Evolutionary conservation across 1,140 invertebrate species (phyloP), one percentile per base, ranked within the genome.

Genomic region (Bombus sibiricus): DNA sequence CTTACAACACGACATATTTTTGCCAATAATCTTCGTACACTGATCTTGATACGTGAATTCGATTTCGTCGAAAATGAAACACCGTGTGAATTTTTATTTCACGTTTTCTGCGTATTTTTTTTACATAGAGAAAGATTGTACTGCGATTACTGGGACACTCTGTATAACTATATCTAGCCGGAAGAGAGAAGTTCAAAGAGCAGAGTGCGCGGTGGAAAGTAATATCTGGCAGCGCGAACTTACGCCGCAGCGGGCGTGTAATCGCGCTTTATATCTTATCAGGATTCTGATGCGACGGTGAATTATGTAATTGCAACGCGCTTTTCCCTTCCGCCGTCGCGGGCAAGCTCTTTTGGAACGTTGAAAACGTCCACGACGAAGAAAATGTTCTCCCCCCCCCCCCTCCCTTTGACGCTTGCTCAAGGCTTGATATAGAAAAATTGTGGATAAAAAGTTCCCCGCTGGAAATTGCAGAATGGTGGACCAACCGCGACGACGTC

Each of bases 251-350:
- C 43, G 43, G 37, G 43, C 43, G 74, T 69, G 68, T 80, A 71
- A 84, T 85, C 83, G 83, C 39, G 57, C 83, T 85, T 85, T 85
- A 57, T 85, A 80, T 73, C 79, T 80, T 80, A 85, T 85, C 83
- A 80, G 80, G 83, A 85, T 85, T 77, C 76, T 39, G 83, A 80
- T 80, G 77, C 83, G 76, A 72, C 77, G 83, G 76, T 72, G 68
- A 85, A 85, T 80, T 80, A 80, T 64, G 83, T 85, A 85, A 85
- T 85, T 85, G 83, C 76, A 43, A 85, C 76, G 69, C 76, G 68
- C 32, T 53, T 39, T 37, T 32, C 74, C 18, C 32, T 13, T 53
- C n/a, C 15, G 15, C 28, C 59, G 12, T n/a, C 59, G 12, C 59
- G 59, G 12, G 1, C 59, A 34, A 25, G 37, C 32, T 37, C 53